Base-by-base conservation (phyloP, 2,888 invertebrate genomes). In the Dione juno region DNA sequence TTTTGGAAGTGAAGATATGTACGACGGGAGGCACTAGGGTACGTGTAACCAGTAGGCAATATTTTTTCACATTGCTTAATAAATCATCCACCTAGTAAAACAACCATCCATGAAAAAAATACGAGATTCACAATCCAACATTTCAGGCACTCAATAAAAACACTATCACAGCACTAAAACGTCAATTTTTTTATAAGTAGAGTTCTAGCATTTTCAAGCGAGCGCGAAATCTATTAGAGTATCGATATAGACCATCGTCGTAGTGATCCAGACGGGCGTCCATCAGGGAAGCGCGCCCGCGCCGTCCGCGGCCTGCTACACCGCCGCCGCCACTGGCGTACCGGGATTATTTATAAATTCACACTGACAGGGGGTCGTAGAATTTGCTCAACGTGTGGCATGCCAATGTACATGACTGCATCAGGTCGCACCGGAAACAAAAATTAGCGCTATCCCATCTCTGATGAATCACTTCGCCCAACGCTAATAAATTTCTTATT, bases 271-370 rank as follows among this genome's bases (percentile, higher is more conserved):
- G 85, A 81, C 84, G 87, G 83, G 82, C 85, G 84, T 81, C 81
- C 83, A 83, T 83, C 81, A 77, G 83, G 84, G 78, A 82, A 84
- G 90, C 90, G 94, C 94, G 94, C 92, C 94, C 94, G 94, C 93
- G 92, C 88, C 89, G 92, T 91, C 91, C 92, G 93, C 92, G 92
- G 91, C 87, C 85, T 84, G 84, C 88, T 90, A 84, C 90, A 86
- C 84, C 89, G 89, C 89, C 87, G 90, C 89, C 91, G 93, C 93
- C 94, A 93, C 92, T 93, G 92, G 87, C 91, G 82, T 80, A 84
- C 82, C 88, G 88, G 89, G 88, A 91, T 90, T 93, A 93, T 93
- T 92, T 92, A 92, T 93, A 93, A 92, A 92, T 92, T 89, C 87
- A 87, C 82, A 81, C 88, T 90, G 89, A 92, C 90, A 92, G 88